Evolutionary conservation across 2,797 vertebrate genomes (phyloP), one percentile per base, ranked within the genome.

Genomic region (Heterohyrax brucei): DNA sequence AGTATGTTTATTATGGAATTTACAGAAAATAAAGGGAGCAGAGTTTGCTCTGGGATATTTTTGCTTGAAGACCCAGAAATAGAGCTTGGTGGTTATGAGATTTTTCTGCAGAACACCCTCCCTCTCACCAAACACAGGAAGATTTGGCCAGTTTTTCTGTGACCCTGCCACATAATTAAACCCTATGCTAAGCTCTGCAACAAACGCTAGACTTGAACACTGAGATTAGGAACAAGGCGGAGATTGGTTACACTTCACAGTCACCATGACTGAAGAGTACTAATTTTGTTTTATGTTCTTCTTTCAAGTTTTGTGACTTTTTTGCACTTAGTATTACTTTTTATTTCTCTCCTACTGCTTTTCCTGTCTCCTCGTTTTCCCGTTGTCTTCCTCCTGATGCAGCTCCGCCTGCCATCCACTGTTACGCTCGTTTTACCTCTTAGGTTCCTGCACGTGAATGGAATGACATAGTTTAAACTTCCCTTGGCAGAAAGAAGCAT

Each of bases 1-100:
- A 62, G 70, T 95, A 48, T 93, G n/a, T 82, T 93, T 70, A 75
- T 85, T 33, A 19, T 77, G 30, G 39, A 73, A 79, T 93, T 90
- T 82, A 79, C 10, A 76, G 88, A 76, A 22, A 26, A 82, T 30
- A 46, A 22, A 24, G 21, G 18, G 22, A 70, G 4, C 0, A 73
- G 28, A 87, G 10, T 56, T 18, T 82, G 72, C 81, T 85, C 19
- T 44, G 12, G 13, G 12, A 4, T 53, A 3, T 87, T 92, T 95
- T 59, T 56, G n/a, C 84, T 89, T 84, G 72, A 44, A 89, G 44
- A 50, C 22, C 14, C 33, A 82, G 70, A 95, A 77, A 75, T 94
- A 88, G 28, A 56, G 12, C 0, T 28, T 68, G 48, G 78, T 61
- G 9, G 72, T 64, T 33, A 5, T 10, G 66, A 64, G 14, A 30